Base-by-base conservation (phyloP, 2,797 vertebrate genomes). In the Xenopus petersii region DNA sequence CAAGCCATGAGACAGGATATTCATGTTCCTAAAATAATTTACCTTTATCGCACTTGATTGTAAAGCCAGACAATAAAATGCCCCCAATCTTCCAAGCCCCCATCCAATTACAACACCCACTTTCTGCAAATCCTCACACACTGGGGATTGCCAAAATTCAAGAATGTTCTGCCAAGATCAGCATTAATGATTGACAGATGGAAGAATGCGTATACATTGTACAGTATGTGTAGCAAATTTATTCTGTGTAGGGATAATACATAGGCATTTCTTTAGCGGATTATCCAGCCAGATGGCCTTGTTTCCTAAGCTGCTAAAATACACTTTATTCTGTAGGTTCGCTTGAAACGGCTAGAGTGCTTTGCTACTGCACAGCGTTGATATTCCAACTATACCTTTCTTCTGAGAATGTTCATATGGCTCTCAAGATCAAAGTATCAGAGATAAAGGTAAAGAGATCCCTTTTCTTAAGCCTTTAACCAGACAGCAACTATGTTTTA, bases 391-490 rank as follows among this genome's bases (percentile, higher is more conserved):
- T n/a, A 9, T 51, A 16, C 62, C 48, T 30, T 48, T 58, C 49
- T 10, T 26, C 12, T 65, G 16, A 74, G 47, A 51, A 74, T 79
- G 42, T 58, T 59, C 26, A 36, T 26, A 83, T 94, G 85, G 87
- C 91, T 81, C 83, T 95, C 89, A 94, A 92, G 89, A 86, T 90
- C 85, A 92, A 92, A 82, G 87, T 88, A 84, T 90, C 88, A 80
- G 91, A 94, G 76, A 94, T 92, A 71, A 94, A 92, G 94, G 95
- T 96, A 96, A 95, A 60, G 21, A 12, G 58, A 24, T 24, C 10
- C 21, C 12, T 24, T 4, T 26, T 60, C 5, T 24, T 60, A 24
- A 10, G 9, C 13, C 13, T 60, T 24, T 24, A 17, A 5, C 15
- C 15, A 17, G 5, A 51, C 49, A 9, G 54, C 13, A 17, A 56